Evolutionary conservation across 35 echinoderm and acorn worm genomes (phyloP).

Genomic region (Heliocidaris erythrogramma): DNA sequence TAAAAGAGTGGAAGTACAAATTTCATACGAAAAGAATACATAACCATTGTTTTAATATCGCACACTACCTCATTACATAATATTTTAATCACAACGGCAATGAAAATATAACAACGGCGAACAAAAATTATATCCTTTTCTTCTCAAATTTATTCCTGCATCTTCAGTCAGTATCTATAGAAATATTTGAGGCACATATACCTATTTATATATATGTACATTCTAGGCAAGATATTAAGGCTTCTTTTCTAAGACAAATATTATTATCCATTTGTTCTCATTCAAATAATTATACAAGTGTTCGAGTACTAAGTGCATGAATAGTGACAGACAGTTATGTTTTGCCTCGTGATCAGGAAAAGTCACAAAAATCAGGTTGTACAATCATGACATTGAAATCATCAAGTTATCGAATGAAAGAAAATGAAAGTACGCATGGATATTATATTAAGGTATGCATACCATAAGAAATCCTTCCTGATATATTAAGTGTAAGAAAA

Average conservation of each 20-base stretch:
- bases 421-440: too few species aligned
- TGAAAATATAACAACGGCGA: neutral
- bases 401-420: too few species aligned
- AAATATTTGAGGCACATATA: neutral
- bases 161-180: neutral
- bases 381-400: too few species aligned
- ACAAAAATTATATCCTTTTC: neutral
- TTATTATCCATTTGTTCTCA: neutral
- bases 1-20: too few species aligned
- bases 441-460: too few species aligned
- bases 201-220: neutral
- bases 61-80: neutral
- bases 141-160: neutral
- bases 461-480: too few species aligned
- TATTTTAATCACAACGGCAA: neutral
- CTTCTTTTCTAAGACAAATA: neutral
- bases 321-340: too few species aligned
- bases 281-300: neutral
- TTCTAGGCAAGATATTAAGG: slow-evolving; percentile 10
- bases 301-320: neutral
- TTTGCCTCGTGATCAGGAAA: too few species aligned
- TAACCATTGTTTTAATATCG: too few species aligned
- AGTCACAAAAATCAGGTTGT: too few species aligned
- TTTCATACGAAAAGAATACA: too few species aligned
- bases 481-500: too few species aligned